Base-by-base conservation (phyloP, 2,797 vertebrate genomes). In the Coregonus sp. region DNA sequence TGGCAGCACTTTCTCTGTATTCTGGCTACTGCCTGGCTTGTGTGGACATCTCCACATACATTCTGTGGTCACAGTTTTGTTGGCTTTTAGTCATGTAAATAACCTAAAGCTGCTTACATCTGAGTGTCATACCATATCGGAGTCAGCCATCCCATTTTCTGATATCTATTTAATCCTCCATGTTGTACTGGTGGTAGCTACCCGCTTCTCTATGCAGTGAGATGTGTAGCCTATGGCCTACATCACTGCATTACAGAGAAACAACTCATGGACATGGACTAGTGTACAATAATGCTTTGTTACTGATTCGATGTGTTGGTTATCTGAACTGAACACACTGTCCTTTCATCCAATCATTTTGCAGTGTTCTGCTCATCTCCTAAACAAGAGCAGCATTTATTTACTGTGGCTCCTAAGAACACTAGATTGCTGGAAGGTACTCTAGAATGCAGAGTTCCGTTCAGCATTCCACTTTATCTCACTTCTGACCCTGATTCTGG, bases 41-140 rank as follows among this genome's bases (percentile, higher is more conserved):
- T 33, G 40, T 47, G 40, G 40, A 12, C 40, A 47, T 47, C 40
- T 47, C 40, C 9, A 4, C 37, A 70, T 16, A 25, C 37, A 16
- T 31, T 37, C 54, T 40, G 18, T 63, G 7, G 54, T 73, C 35
- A 63, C 33, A 20, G 72, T 37, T 37, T 14, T 5, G 33, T n/a
- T 61, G 9, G 1, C 11, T 73, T 47, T 73, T 71, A 63, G 72
- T 73, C 56, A 63, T 25, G 72, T 37, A 20, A 37, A 63, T 52
- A 59, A 59, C 52, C 54, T 47, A 40, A 73, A 63, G 72, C 72
- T 5, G 72, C 54, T 73, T 73, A 73, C 16, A 59, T 56, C 25
- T 40, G 16, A 20, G n/a, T 18, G 5, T 25, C 29, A 25, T 16
- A 20, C 29, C 51, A 52, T 72, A 11, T 52, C 72, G 12, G 33